Base-by-base conservation (phyloP, 2,797 vertebrate species). In the Cyclopterus lumpus region DNA sequence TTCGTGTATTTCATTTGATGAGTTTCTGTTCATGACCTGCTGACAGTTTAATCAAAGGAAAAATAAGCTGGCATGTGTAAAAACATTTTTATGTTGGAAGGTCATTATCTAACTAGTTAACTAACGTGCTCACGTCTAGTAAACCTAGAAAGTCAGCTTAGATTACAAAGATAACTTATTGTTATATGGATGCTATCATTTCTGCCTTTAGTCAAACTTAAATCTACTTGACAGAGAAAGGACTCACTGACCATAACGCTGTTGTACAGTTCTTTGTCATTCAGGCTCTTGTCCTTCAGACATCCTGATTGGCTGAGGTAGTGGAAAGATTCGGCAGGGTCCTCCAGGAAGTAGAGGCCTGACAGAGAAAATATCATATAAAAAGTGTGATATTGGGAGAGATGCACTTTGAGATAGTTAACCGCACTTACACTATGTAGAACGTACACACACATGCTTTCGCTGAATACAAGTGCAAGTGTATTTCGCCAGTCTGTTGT, bases 251-350 rank as follows among this genome's bases (percentile, higher is more conserved):
- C 97, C 97, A 97, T 96, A 62, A 98, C 96, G 51, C 96, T 97
- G 84, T 95, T 94, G 77, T 95, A 98, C 85, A 97, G 94, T 57
- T 95, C 94, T 84, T 89, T 90, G 66, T 98, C 97, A 68, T 98
- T 95, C 73, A 97, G 91, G 77, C 95, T 97, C 83, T 96, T 95
- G 84, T 97, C 96, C 71, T 94, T 95, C 84, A 96, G 89, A 82
- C 97, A 97, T 60, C 96, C 97, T 51, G 97, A 96, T 80, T 97
- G 96, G 89, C 92, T 96, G 91, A 98, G 94, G 92, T 97, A 98
- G 81, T 83, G 95, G 18, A 96, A 98, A 32, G 89, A 88, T 84
- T 96, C 95, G 1, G 94, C 92, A 3, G 92, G 93, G n/a, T 97
- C 97, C 36, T 93, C 94, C 71, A 98, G 92, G 86, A 92, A 95